Conservation (phyloP, 1,140 invertebrate genomes). For the Plodia interpunctella region DNA sequence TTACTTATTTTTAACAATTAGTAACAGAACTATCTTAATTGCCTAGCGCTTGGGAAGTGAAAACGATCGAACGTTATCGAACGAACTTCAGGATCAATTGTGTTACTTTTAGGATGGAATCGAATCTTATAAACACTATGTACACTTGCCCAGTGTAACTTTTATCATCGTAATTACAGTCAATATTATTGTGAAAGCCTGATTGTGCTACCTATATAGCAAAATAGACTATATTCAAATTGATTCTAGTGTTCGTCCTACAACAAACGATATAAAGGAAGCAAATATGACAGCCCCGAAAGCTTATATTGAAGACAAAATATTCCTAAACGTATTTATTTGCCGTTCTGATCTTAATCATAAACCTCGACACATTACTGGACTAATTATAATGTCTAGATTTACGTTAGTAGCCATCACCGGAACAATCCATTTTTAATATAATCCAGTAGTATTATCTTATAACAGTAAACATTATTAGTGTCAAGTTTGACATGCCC, state of each 20-base stretch:
- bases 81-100: slow-evolving; percentile 7
- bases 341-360: slow-evolving; percentile 29
- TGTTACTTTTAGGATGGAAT: not conserved
- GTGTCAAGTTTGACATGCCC: slow-evolving; percentile 26
- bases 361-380: not conserved
- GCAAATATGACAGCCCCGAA: slow-evolving; percentile 35
- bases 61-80: not conserved
- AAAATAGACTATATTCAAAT: slow-evolving; percentile 11
- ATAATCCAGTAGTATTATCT: not conserved
- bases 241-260: slow-evolving; percentile 12
- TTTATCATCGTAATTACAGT: not conserved
- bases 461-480: slow-evolving; percentile 21
- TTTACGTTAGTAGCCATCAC: not conserved
- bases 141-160: not conserved
- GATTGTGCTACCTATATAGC: too few relatives aligned
- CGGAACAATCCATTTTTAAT: not conserved
- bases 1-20: slow-evolving; percentile 34
- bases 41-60: slow-evolving; percentile 33
- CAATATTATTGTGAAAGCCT: too few relatives aligned
- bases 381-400: slow-evolving; percentile 4
- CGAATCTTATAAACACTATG: not conserved
- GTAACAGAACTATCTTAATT: slow-evolving; percentile 32
- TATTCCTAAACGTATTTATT: slow-evolving; percentile 32
- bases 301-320: slow-evolving; percentile 39
- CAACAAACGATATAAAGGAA: slow-evolving; percentile 20